These are phyloP conservation scores for Nesogale talazaci DNA, from an alignment of 2,113 vertebrate species.

Conservation along the genomic window DNA sequence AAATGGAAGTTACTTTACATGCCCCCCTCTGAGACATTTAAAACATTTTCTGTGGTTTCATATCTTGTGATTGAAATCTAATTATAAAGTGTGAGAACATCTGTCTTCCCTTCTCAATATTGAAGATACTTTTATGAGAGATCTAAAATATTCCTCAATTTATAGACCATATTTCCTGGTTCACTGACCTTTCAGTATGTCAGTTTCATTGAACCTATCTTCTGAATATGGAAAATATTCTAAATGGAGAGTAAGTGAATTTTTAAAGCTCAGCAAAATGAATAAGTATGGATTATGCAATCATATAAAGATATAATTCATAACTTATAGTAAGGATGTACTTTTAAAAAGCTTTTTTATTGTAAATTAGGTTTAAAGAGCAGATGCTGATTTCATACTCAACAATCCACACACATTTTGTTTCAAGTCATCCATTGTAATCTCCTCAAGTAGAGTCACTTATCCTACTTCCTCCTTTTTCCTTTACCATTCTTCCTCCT, in stretches of 20 bases:
- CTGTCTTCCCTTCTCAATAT: slow-evolving; percentile 43
- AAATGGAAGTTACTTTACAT: background rate
- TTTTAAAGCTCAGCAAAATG: background rate
- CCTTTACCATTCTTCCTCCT: too few species aligned
- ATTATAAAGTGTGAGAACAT: slow-evolving; percentile 38
- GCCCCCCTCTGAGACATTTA: slow-evolving; percentile 57
- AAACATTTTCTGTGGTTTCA: slow-evolving; percentile 33
- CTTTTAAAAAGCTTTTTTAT: background rate
- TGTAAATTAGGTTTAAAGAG: too few species aligned
- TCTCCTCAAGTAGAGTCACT: too few species aligned
- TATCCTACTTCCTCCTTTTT: too few species aligned
- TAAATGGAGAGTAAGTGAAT: background rate
- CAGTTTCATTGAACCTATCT: background rate
- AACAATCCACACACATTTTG: too few species aligned
- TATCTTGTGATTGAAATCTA: slow-evolving; percentile 64
- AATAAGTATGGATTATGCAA: background rate
- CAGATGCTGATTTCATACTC: too few species aligned
- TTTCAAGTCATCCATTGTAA: too few species aligned
- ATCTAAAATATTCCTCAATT: slow-evolving; percentile 46
- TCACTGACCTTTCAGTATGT: slow-evolving; percentile 4
- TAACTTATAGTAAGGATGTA: slow-evolving; percentile 9
- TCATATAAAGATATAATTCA: background rate
- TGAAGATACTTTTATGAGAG: slow-evolving; percentile 16
- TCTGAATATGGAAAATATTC: background rate
- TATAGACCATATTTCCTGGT: background rate